Percentiles rank a stretch among this genome's conserved stretches.
Conservation (phyloP, 2,888 invertebrate species). For the Sepioteuthis lessoniana region DNA sequence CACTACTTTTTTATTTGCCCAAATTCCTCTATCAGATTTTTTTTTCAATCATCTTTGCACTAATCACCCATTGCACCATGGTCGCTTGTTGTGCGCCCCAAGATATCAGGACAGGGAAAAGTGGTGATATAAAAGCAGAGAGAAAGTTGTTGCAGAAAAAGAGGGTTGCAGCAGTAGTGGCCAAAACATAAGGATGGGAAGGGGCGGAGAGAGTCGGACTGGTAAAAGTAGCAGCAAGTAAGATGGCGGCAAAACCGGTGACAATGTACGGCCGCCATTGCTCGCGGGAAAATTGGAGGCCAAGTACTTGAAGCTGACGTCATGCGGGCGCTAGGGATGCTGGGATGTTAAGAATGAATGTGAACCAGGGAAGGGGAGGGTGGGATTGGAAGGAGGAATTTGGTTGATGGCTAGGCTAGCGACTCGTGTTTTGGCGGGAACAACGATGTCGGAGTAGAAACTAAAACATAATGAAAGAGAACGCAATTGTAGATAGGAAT, state of each 20-base stretch:
- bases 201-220: neutral
- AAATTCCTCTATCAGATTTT: neutral
- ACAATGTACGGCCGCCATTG: constrained; percentile 21
- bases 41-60: neutral
- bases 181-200: neutral
- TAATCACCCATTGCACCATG: neutral
- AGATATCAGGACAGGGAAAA: neutral
- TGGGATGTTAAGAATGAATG: neutral
- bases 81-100: neutral
- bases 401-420: neutral
- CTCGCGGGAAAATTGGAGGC: neutral
- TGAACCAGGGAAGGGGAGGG: neutral
- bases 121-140: neutral
- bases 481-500: neutral
- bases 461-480: neutral
- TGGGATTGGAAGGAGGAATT: neutral
- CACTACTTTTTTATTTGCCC: neutral
- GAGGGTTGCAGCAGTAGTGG: neutral
- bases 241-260: neutral
- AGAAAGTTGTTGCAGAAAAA: neutral
- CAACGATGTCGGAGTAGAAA: neutral
- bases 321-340: neutral
- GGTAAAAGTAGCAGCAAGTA: neutral
- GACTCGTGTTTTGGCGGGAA: constrained; percentile 5
- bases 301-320: constrained; percentile 20